These are phyloP conservation scores for Megalops atlanticus DNA, from an alignment of 2,113 vertebrate genomes.

Conservation along the genomic window DNA sequence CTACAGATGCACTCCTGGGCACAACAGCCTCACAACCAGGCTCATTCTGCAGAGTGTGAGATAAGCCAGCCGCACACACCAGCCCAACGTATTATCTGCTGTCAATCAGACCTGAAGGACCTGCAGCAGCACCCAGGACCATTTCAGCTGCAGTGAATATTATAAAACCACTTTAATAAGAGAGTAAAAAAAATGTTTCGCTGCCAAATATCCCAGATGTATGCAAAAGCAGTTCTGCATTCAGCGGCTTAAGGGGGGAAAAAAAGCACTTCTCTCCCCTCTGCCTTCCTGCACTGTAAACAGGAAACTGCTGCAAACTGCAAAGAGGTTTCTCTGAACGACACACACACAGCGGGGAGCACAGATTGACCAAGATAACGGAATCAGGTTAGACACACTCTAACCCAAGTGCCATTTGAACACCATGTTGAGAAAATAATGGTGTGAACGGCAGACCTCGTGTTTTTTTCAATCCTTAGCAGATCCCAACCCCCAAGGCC, in stretches of 20 bases:
- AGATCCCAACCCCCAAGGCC: no score
- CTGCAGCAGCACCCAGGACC: not conserved
- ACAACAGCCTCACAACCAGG: not conserved
- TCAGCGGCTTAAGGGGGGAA: not conserved
- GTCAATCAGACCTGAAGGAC: not conserved
- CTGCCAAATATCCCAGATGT: not conserved
- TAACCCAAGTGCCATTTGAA: no score
- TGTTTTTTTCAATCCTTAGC: no score
- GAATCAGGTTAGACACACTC: slow-evolving; percentile 1
- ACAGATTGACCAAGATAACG: slow-evolving; percentile 9
- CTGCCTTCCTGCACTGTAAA: slow-evolving; percentile 24
- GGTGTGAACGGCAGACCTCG: no score
- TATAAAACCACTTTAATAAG: not conserved
- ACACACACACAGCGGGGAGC: not conserved
- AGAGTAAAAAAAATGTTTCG: not conserved
- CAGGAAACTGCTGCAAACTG: slow-evolving; percentile 44
- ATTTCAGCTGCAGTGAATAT: not conserved
- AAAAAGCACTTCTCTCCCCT: not conserved
- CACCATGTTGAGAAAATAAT: no score
- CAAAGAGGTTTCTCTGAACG: slow-evolving; percentile 8
- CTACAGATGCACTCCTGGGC: no score
- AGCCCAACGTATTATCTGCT: not conserved
- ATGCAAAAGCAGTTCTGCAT: not conserved
- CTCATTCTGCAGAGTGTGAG: not conserved
- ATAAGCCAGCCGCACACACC: not conserved